Evolutionary conservation across 2,797 vertebrate species (phyloP).

Genomic region (Clarias pachynema): DNA sequence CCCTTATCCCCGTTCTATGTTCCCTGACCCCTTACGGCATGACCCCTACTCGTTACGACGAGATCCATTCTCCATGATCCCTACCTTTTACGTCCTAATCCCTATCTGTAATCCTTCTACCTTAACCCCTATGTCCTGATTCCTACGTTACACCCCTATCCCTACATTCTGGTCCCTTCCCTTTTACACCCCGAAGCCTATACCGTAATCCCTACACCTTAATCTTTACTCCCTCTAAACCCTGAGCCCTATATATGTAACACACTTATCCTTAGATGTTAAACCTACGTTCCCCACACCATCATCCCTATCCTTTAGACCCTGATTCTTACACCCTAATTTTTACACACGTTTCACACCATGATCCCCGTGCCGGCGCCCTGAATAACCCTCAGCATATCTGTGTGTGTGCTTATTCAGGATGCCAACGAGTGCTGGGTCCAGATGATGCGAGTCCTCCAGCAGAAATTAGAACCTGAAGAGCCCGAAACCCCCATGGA

Average conservation of each 20-base stretch:
- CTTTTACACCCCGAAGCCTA: neutral
- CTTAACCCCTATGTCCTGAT: neutral
- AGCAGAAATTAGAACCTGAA: slow-evolving; percentile 93
- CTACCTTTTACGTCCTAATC: neutral
- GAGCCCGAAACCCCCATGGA: slow-evolving; percentile 89
- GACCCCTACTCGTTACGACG: no score
- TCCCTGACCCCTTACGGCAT: neutral
- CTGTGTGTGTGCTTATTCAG: slow-evolving; percentile 64
- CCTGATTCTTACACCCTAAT: neutral
- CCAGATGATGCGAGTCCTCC: slow-evolving; percentile 96
- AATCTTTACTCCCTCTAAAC: neutral
- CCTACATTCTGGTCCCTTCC: neutral
- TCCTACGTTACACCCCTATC: neutral
- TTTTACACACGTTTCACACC: no score
- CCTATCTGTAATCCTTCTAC: no score
- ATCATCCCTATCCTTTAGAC: neutral
- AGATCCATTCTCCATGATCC: neutral
- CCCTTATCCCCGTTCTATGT: no score
- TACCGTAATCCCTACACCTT: neutral
- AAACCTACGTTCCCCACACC: neutral
- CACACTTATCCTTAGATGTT: no score
- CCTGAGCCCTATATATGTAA: neutral
- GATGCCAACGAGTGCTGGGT: slow-evolving; percentile 99
- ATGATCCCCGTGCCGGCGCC: neutral
- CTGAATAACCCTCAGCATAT: neutral